Evolutionary conservation across 2,888 invertebrate genomes (phyloP).

Genomic region (Nineta flava): DNA sequence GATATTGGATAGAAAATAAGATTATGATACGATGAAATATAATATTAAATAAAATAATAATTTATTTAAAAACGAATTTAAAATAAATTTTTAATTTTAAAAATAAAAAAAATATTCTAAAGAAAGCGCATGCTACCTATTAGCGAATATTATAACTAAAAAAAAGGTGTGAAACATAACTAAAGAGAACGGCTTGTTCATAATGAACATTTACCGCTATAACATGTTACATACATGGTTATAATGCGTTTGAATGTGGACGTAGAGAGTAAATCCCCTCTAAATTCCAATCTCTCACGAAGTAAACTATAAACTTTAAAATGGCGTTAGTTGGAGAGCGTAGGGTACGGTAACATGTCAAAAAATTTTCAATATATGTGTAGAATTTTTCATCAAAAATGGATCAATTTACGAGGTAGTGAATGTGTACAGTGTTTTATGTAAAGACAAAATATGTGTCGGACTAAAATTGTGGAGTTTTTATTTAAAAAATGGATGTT

Average conservation of each 20-base stretch:
- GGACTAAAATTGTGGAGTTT: conserved; percentile 3
- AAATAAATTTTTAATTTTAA: too few relatives aligned
- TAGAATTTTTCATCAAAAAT: background rate
- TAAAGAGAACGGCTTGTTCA: too few relatives aligned
- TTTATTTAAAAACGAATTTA: too few relatives aligned
- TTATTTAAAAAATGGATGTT: conserved; percentile 4
- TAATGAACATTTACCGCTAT: too few relatives aligned
- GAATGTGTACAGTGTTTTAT: background rate
- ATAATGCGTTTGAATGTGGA: background rate
- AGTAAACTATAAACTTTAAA: conserved; percentile 3
- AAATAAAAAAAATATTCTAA: too few relatives aligned
- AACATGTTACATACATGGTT: too few relatives aligned
- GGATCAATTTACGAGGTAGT: conserved; percentile 1
- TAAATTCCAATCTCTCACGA: background rate
- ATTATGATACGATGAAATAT: too few relatives aligned
- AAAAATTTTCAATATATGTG: background rate
- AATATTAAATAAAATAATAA: too few relatives aligned
- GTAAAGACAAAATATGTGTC: conserved; percentile 1
- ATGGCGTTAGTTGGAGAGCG: conserved; percentile 3
- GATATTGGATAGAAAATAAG: too few relatives aligned
- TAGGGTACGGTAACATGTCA: conserved; percentile 1
- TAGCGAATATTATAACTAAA: too few relatives aligned
- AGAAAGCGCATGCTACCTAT: too few relatives aligned
- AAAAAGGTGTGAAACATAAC: too few relatives aligned
- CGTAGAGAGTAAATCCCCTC: background rate